These are phyloP conservation scores for Drosophila murphyi DNA, from an alignment of 1,140 invertebrate genomes.

Conservation along the genomic window DNA sequence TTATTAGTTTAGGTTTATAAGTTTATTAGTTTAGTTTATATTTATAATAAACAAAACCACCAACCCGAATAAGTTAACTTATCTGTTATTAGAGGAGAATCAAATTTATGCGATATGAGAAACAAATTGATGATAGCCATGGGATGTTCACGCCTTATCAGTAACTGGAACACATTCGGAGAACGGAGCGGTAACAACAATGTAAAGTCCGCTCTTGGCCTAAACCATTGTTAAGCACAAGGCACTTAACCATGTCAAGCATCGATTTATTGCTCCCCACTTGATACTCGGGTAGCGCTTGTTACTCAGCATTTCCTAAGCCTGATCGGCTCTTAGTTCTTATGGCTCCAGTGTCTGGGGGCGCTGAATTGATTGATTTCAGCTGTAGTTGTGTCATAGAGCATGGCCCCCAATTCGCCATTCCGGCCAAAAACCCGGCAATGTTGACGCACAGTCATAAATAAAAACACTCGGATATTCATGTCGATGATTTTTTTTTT, in stretches of 20 bases:
- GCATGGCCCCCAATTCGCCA: conserved; percentile 19
- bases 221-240: conserved; percentile 51
- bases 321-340: conserved; percentile 37
- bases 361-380: conserved; percentile 72
- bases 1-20: no score
- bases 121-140: conserved; percentile 25
- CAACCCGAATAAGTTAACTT: no score
- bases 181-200: conserved; percentile 8
- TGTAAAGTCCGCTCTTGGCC: conserved; percentile 16
- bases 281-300: conserved; percentile 24
- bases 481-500: conserved; percentile 59
- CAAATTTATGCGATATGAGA: conserved; percentile 29
- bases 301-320: conserved; percentile 33
- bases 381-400: conserved; percentile 63
- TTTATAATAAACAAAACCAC: neutral
- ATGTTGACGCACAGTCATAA: conserved; percentile 74
- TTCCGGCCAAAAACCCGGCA: conserved; percentile 16
- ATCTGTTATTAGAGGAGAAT: no score
- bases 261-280: conserved; percentile 48
- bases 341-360: conserved; percentile 16
- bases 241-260: conserved; percentile 53
- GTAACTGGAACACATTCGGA: neutral
- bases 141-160: conserved; percentile 4
- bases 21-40: neutral
- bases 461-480: conserved; percentile 82